Percentiles rank a stretch among this genome's conserved stretches.
Evolutionary conservation across 1,140 invertebrate species (phyloP).

Genomic region (Achatina immaculata): DNA sequence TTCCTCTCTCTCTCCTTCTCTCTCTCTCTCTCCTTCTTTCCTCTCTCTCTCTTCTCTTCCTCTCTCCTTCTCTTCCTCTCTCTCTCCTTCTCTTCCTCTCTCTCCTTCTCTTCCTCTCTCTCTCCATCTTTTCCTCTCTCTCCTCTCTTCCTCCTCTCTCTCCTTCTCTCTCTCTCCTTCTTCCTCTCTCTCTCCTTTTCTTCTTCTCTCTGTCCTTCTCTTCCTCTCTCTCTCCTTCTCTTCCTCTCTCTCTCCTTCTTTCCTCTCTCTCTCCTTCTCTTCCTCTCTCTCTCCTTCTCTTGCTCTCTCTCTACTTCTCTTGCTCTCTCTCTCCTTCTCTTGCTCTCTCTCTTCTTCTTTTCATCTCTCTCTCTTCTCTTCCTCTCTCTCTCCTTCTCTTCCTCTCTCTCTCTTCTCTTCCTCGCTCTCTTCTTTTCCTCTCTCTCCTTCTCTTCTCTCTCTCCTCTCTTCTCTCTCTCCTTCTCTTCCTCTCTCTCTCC

Average conservation of each 20-base stretch:
- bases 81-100: background rate
- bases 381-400: background rate
- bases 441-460: background rate
- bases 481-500: too few relatives aligned
- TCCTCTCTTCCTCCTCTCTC: background rate
- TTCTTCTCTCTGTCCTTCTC: too few relatives aligned
- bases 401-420: background rate
- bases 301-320: too few relatives aligned
- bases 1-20: constrained; percentile 17
- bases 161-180: background rate
- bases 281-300: background rate
- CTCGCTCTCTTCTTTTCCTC: background rate
- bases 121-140: too few relatives aligned
- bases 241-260: background rate
- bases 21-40: constrained; percentile 1
- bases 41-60: background rate
- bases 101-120: background rate
- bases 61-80: background rate
- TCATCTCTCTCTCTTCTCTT: too few relatives aligned
- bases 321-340: too few relatives aligned
- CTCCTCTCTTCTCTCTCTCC: constrained; percentile 5
- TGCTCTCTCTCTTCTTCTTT: too few relatives aligned
- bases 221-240: constrained; percentile 19
- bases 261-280: background rate
- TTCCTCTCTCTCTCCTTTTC: background rate